These are phyloP conservation scores for Corythucha ciliata DNA, from an alignment of 2,888 invertebrate species.

Conservation along the genomic window DNA sequence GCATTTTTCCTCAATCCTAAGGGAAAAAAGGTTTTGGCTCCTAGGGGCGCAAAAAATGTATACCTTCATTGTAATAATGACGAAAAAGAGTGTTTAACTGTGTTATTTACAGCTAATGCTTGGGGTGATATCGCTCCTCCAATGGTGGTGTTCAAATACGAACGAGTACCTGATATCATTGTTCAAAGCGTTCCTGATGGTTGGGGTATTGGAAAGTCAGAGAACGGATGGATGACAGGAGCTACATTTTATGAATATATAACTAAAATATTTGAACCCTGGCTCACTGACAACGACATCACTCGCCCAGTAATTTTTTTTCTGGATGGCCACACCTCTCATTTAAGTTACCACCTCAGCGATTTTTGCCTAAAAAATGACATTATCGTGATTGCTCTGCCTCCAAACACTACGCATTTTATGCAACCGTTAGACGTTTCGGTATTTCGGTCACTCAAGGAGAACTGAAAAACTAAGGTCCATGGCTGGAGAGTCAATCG, in stretches of 20 bases:
- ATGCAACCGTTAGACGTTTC: constrained; percentile 41
- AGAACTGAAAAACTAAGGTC: constrained; percentile 37
- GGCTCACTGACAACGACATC: constrained; percentile 37
- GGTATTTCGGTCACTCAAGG: constrained; percentile 39
- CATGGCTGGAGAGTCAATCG: constrained; percentile 34
- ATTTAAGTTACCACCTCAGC: constrained; percentile 39
- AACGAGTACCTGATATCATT: constrained; percentile 36
- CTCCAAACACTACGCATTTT: constrained; percentile 41
- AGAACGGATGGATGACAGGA: constrained; percentile 13
- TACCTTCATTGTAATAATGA: constrained; percentile 33
- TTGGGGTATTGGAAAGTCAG: constrained; percentile 39
- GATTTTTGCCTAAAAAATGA: constrained; percentile 40
- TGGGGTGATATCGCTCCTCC: constrained; percentile 31
- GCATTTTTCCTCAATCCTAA: constrained; percentile 38
- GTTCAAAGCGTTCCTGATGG: constrained; percentile 30
- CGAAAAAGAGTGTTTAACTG: constrained; percentile 36
- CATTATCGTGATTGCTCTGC: constrained; percentile 39
- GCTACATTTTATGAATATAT: constrained; percentile 35
- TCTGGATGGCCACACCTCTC: constrained; percentile 34
- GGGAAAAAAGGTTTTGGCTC: constrained; percentile 37
- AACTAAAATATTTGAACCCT: constrained; percentile 40
- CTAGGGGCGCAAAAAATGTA: constrained; percentile 36
- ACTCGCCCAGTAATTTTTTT: constrained; percentile 35
- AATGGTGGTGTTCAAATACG: constrained; percentile 36
- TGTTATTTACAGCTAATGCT: constrained; percentile 36